These are phyloP conservation scores for Sphecodes monilicornis DNA, from an alignment of 2,888 invertebrate species.

Conservation along the genomic window DNA sequence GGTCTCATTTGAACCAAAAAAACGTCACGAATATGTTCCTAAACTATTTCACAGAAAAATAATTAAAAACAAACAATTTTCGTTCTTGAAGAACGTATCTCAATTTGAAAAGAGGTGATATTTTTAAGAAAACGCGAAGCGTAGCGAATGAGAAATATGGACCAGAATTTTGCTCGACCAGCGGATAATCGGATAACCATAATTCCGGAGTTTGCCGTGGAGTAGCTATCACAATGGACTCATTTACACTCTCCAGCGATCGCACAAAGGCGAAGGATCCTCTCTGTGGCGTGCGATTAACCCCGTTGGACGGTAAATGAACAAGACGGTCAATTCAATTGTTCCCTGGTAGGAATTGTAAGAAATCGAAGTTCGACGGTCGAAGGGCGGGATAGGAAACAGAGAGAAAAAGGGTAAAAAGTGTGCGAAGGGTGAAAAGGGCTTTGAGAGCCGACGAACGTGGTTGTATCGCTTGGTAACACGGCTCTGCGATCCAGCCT, in stretches of 20 bases:
- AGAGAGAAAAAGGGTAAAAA: neutral
- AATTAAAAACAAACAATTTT: neutral
- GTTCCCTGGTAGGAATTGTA: slow-evolving; percentile 12
- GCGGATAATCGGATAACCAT: slow-evolving; percentile 8
- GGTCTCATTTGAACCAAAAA: neutral
- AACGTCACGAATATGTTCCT: neutral
- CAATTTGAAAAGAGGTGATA: neutral
- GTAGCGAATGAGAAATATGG: neutral
- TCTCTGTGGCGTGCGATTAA: slow-evolving; percentile 12
- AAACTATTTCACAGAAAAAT: neutral
- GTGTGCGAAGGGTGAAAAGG: neutral
- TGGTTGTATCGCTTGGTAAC: slow-evolving; percentile 13
- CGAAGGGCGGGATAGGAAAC: neutral
- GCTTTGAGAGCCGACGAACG: neutral
- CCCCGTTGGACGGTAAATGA: neutral
- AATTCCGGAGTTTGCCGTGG: neutral
- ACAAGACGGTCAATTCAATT: slow-evolving; percentile 16
- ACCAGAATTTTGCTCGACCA: neutral
- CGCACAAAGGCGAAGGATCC: neutral
- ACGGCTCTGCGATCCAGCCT: slow-evolving; percentile 52
- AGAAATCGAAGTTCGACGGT: slow-evolving; percentile 13
- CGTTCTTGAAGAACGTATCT: neutral
- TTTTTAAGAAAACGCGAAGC: neutral
- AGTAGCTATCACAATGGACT: slow-evolving; percentile 8
- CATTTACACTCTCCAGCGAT: slow-evolving; percentile 13